Conservation (phyloP, 2,113 vertebrate species). For the Emydura subglobosa region DNA sequence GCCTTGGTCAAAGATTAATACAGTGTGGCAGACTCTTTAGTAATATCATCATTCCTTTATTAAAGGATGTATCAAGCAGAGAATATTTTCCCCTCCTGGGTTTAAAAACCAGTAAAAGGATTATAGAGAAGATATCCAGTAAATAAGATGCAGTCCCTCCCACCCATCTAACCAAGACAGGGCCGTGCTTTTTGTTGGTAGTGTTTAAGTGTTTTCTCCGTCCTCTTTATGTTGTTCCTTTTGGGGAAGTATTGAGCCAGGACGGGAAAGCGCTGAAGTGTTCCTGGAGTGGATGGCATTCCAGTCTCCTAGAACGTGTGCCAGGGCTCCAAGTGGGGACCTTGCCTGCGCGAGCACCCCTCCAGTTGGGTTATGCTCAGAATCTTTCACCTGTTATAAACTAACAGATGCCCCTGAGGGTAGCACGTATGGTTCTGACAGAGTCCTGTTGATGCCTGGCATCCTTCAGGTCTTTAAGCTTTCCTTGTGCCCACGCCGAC, state of each 20-base stretch:
- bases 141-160: not conserved
- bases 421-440: rapidly evolving
- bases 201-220: not conserved
- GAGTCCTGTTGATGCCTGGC: too few relatives aligned
- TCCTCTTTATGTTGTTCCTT: not conserved
- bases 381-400: rapidly evolving
- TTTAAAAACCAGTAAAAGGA: not conserved
- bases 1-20: conserved; percentile 64
- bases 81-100: conserved; percentile 12
- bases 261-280: too few relatives aligned
- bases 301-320: not conserved
- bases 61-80: conserved; percentile 10
- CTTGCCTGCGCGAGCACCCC: not conserved
- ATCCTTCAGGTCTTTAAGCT: too few relatives aligned
- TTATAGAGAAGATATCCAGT: not conserved
- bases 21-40: conserved; percentile 17
- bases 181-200: not conserved
- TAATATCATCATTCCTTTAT: conserved; percentile 30
- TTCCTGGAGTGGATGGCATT: rapidly evolving
- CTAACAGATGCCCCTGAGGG: rapidly evolving
- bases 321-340: not conserved
- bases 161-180: not conserved
- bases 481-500: rapidly evolving
- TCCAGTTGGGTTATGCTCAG: rapidly evolving
- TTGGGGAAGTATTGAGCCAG: not conserved